Evolutionary conservation across 2,888 invertebrate genomes (phyloP), one percentile per base, ranked within the genome.

Genomic region (Orthosia gracilis): DNA sequence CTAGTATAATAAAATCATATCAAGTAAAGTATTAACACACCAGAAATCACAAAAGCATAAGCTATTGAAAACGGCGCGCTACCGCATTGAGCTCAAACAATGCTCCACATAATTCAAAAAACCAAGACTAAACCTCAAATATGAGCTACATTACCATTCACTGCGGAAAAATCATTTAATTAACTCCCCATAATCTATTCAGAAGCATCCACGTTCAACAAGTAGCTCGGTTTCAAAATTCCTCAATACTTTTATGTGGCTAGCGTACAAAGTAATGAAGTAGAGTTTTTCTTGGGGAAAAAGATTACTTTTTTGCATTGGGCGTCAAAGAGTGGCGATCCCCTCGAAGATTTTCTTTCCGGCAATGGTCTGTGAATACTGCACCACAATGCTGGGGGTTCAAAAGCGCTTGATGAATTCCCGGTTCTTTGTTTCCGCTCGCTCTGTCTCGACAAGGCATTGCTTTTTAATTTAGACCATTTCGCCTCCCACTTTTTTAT

Each of bases 401-500:
- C 95, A 95, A 95, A 96, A 95, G 95, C 94, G 93, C 95, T 93
- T 96, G 95, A 96, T 96, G 96, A 96, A 96, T 95, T 93, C 92
- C 91, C 91, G 91, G 91, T 89, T 92, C 96, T 95, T 96, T 96
- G 96, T 96, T 96, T 96, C 94, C 93, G 92, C 94, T 91, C 92
- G 94, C 93, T 95, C 94, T 92, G 92, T 91, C 94, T 92, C 94
- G 92, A 93, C 94, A 92, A 94, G 94, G 94, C 95, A 95, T 96
- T 93, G 94, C 95, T 95, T 96, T 96, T 96, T 96, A 95, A 96
- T 96, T 95, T 95, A 93, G 94, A 94, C 94, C 94, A 95, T 95
- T 94, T 94, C 91, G 92, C 92, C 86, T 93, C 66, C 40, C 66
- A 78, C 90, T 90, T 92, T 94, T 95, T 94, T 94, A 92, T 93